These are phyloP conservation scores for Albula glossodonta DNA, from an alignment of 2,113 vertebrate genomes.

Conservation along the genomic window DNA sequence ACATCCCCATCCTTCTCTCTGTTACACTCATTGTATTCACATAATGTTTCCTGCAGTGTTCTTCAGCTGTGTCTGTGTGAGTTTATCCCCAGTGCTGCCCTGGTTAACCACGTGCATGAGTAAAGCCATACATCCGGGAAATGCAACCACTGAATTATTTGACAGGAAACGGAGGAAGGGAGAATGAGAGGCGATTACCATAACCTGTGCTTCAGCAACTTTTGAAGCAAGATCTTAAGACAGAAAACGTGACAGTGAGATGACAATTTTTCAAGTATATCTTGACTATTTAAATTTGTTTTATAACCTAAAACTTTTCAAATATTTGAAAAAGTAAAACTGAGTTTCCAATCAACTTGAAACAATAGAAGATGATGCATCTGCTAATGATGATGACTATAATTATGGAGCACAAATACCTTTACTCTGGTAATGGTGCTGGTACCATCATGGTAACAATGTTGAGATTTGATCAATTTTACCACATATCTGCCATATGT, in stretches of 20 bases:
- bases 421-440: too few relatives aligned
- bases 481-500: too few relatives aligned
- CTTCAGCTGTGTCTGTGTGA: neutral
- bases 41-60: neutral
- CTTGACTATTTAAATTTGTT: neutral
- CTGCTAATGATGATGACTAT: too few relatives aligned
- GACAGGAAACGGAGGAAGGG: constrained; percentile 33
- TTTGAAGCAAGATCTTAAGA: neutral
- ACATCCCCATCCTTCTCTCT: neutral
- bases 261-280: neutral
- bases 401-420: too few relatives aligned
- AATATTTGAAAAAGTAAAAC: neutral
- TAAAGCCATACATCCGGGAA: constrained; percentile 35
- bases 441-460: too few relatives aligned
- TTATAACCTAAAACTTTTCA: neutral
- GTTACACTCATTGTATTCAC: neutral
- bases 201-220: neutral
- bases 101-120: neutral
- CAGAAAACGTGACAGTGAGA: neutral
- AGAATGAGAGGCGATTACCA: constrained; percentile 6
- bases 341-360: too few relatives aligned
- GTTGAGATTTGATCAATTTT: too few relatives aligned
- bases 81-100: neutral
- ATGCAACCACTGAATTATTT: constrained; percentile 7
- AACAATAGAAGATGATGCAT: too few relatives aligned